Percentiles rank a stretch among this genome's conserved stretches.
phyloP scores from a whole-genome alignment of 2,113 vertebrate species.

The Oryzias curvinotus region DNA sequence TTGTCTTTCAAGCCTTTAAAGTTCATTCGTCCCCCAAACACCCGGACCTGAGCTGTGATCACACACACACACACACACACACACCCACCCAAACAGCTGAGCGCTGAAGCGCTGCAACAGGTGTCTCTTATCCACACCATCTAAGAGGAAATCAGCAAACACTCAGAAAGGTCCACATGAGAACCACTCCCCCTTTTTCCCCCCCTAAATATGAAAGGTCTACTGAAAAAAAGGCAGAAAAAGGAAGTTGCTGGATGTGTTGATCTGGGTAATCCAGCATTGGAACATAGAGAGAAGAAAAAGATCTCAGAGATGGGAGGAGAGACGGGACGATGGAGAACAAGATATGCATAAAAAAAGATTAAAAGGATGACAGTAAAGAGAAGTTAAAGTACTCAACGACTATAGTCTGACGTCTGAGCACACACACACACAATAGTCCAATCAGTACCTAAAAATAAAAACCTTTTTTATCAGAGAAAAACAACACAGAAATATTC shows the following conservation, averaged over 20 bases:
- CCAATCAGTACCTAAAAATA: constrained; percentile 25
- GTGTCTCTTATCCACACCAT: constrained; percentile 74
- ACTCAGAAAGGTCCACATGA: constrained; percentile 24
- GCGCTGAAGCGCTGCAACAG: constrained; percentile 52
- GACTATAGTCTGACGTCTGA: constrained; percentile 25
- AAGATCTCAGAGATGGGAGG: constrained; percentile 20
- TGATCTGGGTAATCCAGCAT: constrained; percentile 14
- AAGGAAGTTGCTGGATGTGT: constrained; percentile 28
- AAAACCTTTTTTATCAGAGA: constrained; percentile 9
- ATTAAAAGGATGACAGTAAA: constrained; percentile 45
- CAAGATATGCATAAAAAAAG: constrained; percentile 43
- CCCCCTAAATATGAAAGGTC: neutral
- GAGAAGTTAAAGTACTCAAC: constrained; percentile 7
- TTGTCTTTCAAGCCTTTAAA: constrained; percentile 62
- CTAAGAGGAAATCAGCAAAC: constrained; percentile 39
- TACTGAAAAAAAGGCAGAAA: neutral
- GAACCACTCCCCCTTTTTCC: constrained; percentile 15
- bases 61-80: constrained; percentile 20
- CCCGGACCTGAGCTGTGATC: constrained; percentile 22
- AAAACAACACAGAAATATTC: no score
- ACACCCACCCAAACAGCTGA: constrained; percentile 44
- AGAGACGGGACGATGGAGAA: constrained; percentile 31
- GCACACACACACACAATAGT: constrained; percentile 20
- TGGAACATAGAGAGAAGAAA: constrained; percentile 5
- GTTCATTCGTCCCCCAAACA: constrained; percentile 62